Conservation (phyloP, 2,113 vertebrate species). For the Calyptommatus sinebrachiatus region DNA sequence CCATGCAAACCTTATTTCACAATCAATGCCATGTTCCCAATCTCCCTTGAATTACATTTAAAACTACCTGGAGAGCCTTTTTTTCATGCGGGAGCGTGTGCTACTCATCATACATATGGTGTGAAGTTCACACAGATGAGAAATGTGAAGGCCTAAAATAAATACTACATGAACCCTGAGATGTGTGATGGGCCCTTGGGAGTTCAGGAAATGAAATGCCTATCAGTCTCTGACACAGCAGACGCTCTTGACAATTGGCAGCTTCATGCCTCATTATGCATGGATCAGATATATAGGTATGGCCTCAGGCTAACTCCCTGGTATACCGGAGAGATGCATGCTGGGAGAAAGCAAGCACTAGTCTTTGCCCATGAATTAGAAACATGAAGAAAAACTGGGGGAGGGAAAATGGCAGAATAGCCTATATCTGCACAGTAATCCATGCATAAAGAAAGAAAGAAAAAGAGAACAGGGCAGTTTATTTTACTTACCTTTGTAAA, state of each 20-base stretch:
- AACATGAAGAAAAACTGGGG: conserved; percentile 26
- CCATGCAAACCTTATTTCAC: conserved; percentile 49
- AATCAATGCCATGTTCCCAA: conserved; percentile 19
- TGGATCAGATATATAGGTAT: conserved; percentile 80
- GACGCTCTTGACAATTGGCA: conserved; percentile 82
- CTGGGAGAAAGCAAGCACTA: conserved; percentile 56
- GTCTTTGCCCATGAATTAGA: conserved; percentile 54
- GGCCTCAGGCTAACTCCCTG: conserved; percentile 73
- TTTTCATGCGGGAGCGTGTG: conserved; percentile 43
- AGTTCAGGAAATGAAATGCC: conserved; percentile 84
- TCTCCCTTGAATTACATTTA: conserved; percentile 46
- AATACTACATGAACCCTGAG: conserved; percentile 77
- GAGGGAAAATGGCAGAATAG: background rate
- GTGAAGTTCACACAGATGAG: conserved; percentile 78
- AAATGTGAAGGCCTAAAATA: conserved; percentile 71
- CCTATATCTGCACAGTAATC: background rate
- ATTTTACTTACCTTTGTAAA: conserved; percentile 26
- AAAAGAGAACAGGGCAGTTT: conserved; percentile 16
- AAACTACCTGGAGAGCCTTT: conserved; percentile 60
- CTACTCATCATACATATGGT: conserved; percentile 70
- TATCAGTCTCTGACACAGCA: conserved; percentile 85
- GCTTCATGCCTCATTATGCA: conserved; percentile 86
- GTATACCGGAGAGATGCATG: conserved; percentile 62
- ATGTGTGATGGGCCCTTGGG: conserved; percentile 75
- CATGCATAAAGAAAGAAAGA: background rate